phyloP scores from a whole-genome alignment of 2,888 invertebrate genomes.

The Drosophila stalkeri region DNA sequence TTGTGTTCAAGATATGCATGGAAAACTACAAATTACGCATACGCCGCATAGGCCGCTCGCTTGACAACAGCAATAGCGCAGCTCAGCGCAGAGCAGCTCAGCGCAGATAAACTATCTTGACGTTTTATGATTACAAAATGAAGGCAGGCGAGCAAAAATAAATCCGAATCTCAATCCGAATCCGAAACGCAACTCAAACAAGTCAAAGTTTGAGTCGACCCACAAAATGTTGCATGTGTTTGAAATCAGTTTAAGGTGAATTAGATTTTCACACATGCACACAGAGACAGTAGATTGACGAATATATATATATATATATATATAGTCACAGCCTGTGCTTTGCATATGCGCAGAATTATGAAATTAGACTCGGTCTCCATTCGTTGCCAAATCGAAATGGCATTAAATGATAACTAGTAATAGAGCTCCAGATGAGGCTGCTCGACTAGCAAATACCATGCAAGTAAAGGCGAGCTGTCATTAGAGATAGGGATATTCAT shows the following conservation, averaged over 20 bases:
- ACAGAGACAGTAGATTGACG: conserved; percentile 38
- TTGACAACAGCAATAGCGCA: conserved; percentile 34
- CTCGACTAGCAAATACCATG: conserved; percentile 3
- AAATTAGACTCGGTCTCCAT: conserved; percentile 61
- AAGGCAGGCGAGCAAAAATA: conserved; percentile 35
- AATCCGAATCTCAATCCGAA: conserved; percentile 28
- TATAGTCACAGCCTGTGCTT: conserved; percentile 23
- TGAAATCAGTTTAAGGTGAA: conserved; percentile 69
- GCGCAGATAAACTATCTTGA: conserved; percentile 63
- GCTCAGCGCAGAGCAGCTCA: conserved; percentile 11
- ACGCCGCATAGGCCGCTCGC: conserved; percentile 55
- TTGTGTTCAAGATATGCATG: conserved; percentile 68
- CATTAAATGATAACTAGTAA: conserved; percentile 56
- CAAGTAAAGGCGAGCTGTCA: neutral
- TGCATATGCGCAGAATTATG: conserved; percentile 67
- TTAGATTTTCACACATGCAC: conserved; percentile 69
- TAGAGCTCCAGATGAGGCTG: neutral
- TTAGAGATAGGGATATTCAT: neutral
- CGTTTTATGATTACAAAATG: conserved; percentile 56
- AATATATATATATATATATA: neutral
- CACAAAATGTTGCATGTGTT: conserved; percentile 50
- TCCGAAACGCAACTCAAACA: conserved; percentile 29
- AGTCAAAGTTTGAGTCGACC: conserved; percentile 33
- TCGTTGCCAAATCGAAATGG: conserved; percentile 71
- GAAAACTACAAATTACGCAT: conserved; percentile 78